These are phyloP conservation scores for Limnodromus scolopaceus DNA, from an alignment of 2,797 vertebrate species.

Conservation along the genomic window DNA sequence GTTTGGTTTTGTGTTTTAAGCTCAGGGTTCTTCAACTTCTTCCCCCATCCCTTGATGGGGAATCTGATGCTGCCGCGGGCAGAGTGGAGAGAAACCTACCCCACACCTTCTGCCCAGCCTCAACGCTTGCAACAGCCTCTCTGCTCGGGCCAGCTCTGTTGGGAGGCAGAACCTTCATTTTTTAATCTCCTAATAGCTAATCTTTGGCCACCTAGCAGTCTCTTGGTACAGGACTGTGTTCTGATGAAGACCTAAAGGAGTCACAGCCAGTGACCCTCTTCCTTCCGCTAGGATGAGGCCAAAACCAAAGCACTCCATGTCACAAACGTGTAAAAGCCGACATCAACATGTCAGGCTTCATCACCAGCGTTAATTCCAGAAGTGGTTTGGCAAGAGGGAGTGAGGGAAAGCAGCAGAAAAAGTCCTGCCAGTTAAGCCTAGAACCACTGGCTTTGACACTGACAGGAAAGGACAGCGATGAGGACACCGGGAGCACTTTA, in stretches of 20 bases:
- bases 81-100: neutral
- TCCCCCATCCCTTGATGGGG: no score
- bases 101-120: neutral
- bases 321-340: neutral
- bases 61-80: neutral
- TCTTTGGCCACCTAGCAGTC: neutral
- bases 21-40: neutral
- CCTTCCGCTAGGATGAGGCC: neutral
- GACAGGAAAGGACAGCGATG: neutral
- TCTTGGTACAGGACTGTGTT: neutral
- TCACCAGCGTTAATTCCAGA: neutral
- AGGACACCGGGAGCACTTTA: neutral
- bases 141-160: neutral
- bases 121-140: neutral
- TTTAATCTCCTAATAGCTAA: neutral
- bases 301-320: neutral
- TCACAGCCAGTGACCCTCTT: neutral
- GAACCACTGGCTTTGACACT: neutral
- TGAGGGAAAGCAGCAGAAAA: neutral
- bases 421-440: no score
- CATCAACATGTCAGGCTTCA: accelerated
- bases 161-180: neutral
- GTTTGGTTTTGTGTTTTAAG: neutral
- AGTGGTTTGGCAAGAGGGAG: neutral
- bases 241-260: neutral